Evolutionary conservation across 2,113 vertebrate genomes (phyloP), one percentile per base, ranked within the genome.

Genomic region (Corynorhinus townsendii): DNA sequence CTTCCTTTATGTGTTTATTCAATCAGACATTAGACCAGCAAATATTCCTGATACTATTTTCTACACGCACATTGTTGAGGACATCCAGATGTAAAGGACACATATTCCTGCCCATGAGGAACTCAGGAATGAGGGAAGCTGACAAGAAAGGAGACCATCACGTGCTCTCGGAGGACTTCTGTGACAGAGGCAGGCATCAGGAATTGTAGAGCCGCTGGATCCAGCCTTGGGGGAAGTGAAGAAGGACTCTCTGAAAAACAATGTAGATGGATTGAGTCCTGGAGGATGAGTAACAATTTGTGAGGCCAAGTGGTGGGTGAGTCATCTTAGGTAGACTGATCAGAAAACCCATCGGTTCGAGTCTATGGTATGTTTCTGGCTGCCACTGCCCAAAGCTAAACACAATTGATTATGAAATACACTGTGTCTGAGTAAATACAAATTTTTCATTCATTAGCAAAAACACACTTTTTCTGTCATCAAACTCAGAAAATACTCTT

Each of bases 91-190:
- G 12, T 11, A 11, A 66, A 38, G 9, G 26, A 47, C 9, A 20
- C 19, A 24, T 6, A 52, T 47, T 75, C 26, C 3, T 43, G 14
- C 40, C 11, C 15, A 0, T 4, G 22, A 80, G 7, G 7, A 40
- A 4, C 20, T 72, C 47, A 35, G n/a, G 4, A 5, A 22, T 1
- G 22, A 43, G 30, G 47, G 24, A 47, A 33, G 26, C 17, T 38
- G 30, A 73, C 15, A 4, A 73, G 79, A 62, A 19, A 56, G 4
- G 0, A 19, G 56, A 7, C 4, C 1, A 1, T 4, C 45, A 77
- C 22, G 1, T 4, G 4, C 33, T n/a, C 30, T 15, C 0, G 4
- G 72, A 66, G 73, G n/a, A 16, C 20, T 30, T 6, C 43, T 30
- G 33, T 9, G 35, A 22, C 4, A 3, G 10, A 19, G 1, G 26